phyloP scores from a whole-genome alignment of 2,113 vertebrate species.

The Psilopogon haemacephalus region DNA sequence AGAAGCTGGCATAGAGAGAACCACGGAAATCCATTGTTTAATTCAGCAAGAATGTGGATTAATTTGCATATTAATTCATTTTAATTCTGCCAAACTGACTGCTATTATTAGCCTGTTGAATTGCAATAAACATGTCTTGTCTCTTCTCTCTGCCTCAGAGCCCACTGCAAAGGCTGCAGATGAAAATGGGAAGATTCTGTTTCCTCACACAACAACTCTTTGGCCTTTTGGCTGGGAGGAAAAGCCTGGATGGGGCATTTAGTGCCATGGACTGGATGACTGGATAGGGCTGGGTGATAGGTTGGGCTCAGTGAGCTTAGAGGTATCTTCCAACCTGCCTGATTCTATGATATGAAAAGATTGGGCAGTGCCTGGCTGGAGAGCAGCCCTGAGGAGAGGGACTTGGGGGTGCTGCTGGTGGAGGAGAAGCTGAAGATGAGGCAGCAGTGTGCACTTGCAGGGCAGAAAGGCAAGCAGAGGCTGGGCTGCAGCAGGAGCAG shows the following conservation, averaged over 20 bases:
- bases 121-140: background rate
- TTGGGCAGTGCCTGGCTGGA: too few relatives aligned
- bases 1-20: background rate
- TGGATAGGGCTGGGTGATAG: too few relatives aligned
- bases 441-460: too few relatives aligned
- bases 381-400: too few relatives aligned
- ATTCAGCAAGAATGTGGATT: background rate
- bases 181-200: background rate
- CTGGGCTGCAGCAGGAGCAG: too few relatives aligned
- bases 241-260: too few relatives aligned
- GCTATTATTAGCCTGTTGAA: conserved; percentile 16
- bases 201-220: background rate
- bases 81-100: background rate
- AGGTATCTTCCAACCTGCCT: too few relatives aligned
- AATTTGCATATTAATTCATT: conserved; percentile 28
- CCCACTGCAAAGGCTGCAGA: background rate
- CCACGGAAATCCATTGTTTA: background rate
- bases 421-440: too few relatives aligned
- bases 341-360: background rate
- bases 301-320: too few relatives aligned
- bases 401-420: too few relatives aligned
- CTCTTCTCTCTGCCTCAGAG: background rate
- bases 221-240: background rate
- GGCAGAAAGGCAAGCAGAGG: too few relatives aligned
- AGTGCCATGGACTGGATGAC: too few relatives aligned